Base-by-base conservation (phyloP, 2,113 vertebrate species). In the Gallinago jamesoni region DNA sequence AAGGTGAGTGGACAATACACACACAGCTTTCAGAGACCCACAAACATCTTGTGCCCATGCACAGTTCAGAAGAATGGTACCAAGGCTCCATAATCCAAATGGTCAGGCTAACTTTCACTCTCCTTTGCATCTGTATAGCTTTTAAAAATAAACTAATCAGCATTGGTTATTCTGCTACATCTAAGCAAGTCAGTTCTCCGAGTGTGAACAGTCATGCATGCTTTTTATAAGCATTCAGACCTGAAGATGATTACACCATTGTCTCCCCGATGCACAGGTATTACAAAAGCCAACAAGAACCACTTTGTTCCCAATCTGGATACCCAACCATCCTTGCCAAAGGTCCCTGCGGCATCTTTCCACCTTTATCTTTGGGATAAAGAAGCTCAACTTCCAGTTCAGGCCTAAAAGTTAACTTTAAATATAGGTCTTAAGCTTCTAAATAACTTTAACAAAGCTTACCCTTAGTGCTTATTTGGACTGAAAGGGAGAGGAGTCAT, bases 21-120 rank as follows among this genome's bases (percentile, higher is more conserved):
- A 39, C 30, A 31, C 18, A 60, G 55, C 39, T 77, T 76, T 53
- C 14, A 17, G 35, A 33, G 62, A 22, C 14, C 1, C 0, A 12
- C 4, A 31, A 41, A 19, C 25, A 43, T 10, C 56, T 14, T 21
- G 18, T 33, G 37, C 12, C 43, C 2, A 0, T 11, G 23, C 3
- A 31, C 14, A 33, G 33, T 17, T 39, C 57, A 59, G 90, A 45
- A 83, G 33, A 64, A 21, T 5, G 35, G 33, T 28, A 30, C n/a
- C 21, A 47, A 43, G n/a, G 16, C 30, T 68, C 67, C 25, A 24
- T 10, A 21, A 30, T 20, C 52, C 53, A 47, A 60, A 45, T 2
- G 2, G 31, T 31, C 10, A 52, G 35, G 22, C 9, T 84, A 68
- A 60, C 45, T 56, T 73, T 17, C 28, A 84, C 35, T 18, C 67